Base-by-base conservation (phyloP, 2,888 invertebrate species). In the Callyntrura sp. region DNA sequence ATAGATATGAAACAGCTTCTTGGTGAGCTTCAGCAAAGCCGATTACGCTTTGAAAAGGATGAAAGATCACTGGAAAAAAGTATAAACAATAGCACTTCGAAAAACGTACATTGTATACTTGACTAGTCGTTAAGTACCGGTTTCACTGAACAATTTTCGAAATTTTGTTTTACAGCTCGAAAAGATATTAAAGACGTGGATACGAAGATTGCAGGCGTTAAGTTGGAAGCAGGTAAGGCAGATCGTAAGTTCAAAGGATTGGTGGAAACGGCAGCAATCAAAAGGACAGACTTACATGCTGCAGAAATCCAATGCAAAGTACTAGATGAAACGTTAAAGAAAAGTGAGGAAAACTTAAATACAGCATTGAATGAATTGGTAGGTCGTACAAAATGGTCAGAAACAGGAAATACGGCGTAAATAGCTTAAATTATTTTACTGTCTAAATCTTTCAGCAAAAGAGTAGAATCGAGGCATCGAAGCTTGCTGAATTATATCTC, bases 361-460 rank as follows among this genome's bases (percentile, higher is more conserved):
- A 4, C n/a, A 45, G 76, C 14, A 20, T 35, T 73, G 23, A 51
- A 83, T 4, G 76, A 83, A 20, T 55, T 88, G 76, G 88, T 83
- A 23, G 60, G 45, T 9, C 35, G 14, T 0, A n/a, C n/a, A n/a
- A n/a, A n/a, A n/a, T n/a, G n/a, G n/a, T n/a, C n/a, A n/a, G n/a
- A n/a, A n/a, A n/a, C n/a, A n/a, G n/a, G n/a, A n/a, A n/a, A n/a
- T n/a, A n/a, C n/a, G n/a, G n/a, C n/a, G n/a, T n/a, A n/a, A n/a
- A n/a, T n/a, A n/a, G n/a, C n/a, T n/a, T n/a, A n/a, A n/a, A n/a
- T n/a, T n/a, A n/a, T n/a, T n/a, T n/a, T n/a, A n/a, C n/a, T n/a
- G n/a, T n/a, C n/a, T n/a, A n/a, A n/a, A n/a, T 23, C 1, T 62
- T 82, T n/a, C 17, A 83, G 88, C 83, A 88, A 25, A 6, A 73